Evolutionary conservation across 2,113 vertebrate species (phyloP).

Genomic region (Eulemur rufifrons): DNA sequence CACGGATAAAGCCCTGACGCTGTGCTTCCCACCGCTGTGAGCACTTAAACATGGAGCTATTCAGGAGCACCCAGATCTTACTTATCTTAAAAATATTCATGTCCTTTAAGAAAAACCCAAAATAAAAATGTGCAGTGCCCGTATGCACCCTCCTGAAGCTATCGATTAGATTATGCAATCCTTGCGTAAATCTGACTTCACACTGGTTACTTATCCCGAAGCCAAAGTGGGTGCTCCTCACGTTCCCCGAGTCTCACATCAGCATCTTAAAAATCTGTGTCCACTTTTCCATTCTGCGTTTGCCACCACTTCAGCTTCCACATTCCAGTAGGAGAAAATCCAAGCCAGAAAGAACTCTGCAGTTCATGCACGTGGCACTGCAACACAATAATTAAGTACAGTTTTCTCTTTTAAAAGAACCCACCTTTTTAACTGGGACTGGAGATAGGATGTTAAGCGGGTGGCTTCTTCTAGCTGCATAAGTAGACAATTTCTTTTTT

Average conservation of each 20-base stretch:
- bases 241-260: neutral
- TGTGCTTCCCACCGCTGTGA: neutral
- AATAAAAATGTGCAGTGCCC: conserved; percentile 65
- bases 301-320: neutral
- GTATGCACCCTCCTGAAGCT: neutral
- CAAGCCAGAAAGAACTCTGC: neutral
- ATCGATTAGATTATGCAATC: neutral
- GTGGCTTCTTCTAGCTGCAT: conserved; percentile 96
- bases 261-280: neutral
- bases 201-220: neutral
- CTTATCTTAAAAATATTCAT: neutral
- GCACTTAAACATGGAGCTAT: neutral
- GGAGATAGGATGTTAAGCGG: conserved; percentile 93
- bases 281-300: neutral
- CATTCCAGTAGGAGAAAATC: neutral
- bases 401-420: neutral
- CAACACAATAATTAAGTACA: neutral
- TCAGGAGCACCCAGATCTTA: neutral
- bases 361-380: neutral
- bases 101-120: conserved; percentile 91
- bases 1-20: neutral
- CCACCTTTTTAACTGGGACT: conserved; percentile 96
- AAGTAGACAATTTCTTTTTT: conserved; percentile 95
- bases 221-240: neutral
- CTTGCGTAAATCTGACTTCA: neutral